Conservation (phyloP, 2,113 vertebrate genomes). For the Limnothrissa miodon region DNA sequence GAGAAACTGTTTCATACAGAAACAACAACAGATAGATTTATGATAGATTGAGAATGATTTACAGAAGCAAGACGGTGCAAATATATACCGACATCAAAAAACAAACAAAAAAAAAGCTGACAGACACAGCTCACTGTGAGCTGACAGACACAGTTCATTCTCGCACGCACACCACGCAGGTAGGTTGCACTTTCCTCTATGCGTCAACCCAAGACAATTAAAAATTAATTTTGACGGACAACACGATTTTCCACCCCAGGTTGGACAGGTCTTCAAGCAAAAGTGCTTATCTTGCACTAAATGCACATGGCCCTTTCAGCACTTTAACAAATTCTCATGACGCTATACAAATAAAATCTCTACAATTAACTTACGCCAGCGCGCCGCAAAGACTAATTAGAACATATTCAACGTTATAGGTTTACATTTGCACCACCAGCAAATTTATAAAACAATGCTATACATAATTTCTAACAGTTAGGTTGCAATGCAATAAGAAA, state of each 20-base stretch:
- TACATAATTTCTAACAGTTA: neutral
- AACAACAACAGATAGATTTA: too few relatives aligned
- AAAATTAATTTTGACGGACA: neutral
- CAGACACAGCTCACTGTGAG: neutral
- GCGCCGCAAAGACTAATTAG: neutral
- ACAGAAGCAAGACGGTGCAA: too few relatives aligned
- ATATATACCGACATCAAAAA: neutral
- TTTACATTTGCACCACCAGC: neutral
- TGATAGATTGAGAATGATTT: too few relatives aligned
- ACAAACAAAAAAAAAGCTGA: neutral
- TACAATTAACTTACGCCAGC: neutral
- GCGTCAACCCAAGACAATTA: neutral
- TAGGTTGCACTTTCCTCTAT: neutral
- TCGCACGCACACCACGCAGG: neutral
- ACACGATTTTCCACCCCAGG: neutral
- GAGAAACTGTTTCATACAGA: neutral
- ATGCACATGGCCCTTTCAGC: neutral
- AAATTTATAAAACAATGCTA: neutral
- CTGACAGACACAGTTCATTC: neutral
- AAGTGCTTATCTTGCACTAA: neutral
- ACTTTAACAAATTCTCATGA: neutral
- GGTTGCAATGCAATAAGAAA: neutral
- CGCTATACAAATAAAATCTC: neutral
- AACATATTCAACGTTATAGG: neutral
- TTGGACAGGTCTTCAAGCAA: neutral